phyloP scores from a whole-genome alignment of 2,888 invertebrate genomes.

The Psococerastis gibbosa region DNA sequence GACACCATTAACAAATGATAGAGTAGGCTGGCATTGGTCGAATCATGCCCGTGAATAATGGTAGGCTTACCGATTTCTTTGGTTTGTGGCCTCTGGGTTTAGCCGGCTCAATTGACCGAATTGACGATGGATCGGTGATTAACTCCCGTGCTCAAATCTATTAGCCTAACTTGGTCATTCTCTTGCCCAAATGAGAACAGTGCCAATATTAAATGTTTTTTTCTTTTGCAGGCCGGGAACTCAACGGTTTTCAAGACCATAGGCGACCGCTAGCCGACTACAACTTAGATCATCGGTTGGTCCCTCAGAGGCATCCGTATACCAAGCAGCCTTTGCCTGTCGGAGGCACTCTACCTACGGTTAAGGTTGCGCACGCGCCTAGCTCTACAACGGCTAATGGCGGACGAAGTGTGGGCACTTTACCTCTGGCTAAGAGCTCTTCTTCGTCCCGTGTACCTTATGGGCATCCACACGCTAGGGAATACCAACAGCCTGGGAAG shows the following conservation, averaged over 20 bases:
- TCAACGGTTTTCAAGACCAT: not conserved
- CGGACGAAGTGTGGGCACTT: not conserved
- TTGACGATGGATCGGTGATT: no score
- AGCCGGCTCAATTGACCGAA: no score
- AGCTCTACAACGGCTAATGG: not conserved
- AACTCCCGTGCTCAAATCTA: no score
- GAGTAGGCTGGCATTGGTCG: no score
- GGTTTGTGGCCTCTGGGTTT: no score
- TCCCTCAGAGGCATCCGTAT: not conserved
- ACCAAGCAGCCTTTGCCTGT: not conserved
- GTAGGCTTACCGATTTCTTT: no score
- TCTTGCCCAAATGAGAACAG: no score
- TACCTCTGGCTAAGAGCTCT: not conserved
- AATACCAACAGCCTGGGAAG: not conserved
- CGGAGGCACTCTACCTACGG: not conserved
- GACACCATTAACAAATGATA: no score
- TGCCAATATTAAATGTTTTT: no score
- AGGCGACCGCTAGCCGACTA: not conserved
- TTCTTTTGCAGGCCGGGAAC: not conserved
- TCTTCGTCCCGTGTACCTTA: not conserved
- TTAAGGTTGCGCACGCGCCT: slow-evolving; percentile 14
- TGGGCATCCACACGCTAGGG: not conserved
- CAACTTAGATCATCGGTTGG: not conserved
- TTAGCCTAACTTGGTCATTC: no score
- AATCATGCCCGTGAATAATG: no score